phyloP scores from a whole-genome alignment of 1,140 invertebrate genomes.

The Manduca sexta region DNA sequence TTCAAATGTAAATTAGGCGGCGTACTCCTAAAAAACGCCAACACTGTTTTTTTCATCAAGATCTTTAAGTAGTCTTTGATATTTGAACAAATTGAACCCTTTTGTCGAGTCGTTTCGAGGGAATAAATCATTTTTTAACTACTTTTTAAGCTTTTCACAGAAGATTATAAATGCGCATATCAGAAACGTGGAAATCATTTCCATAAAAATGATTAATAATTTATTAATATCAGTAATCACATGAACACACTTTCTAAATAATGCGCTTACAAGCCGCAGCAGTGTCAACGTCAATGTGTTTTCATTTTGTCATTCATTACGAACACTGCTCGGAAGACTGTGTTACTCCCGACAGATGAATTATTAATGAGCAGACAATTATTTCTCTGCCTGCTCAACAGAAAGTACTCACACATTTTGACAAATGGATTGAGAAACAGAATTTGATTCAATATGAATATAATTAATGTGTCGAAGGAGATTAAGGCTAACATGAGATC shows the following conservation, averaged over 20 bases:
- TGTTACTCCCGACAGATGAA: constrained; percentile 17
- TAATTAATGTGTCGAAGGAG: neutral
- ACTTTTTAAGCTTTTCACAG: too few relatives aligned
- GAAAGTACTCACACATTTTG: constrained; percentile 14
- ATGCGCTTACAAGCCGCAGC: constrained; percentile 4
- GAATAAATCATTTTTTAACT: too few relatives aligned
- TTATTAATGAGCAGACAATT: constrained; percentile 19
- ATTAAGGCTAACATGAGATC: neutral
- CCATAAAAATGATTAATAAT: too few relatives aligned
- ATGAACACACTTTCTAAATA: neutral
- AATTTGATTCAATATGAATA: too few relatives aligned
- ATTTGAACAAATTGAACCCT: too few relatives aligned
- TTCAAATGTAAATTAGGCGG: too few relatives aligned
- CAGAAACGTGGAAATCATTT: too few relatives aligned
- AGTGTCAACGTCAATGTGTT: constrained; percentile 4
- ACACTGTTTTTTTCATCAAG: too few relatives aligned
- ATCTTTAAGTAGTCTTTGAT: too few relatives aligned
- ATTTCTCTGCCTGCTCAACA: constrained; percentile 6
- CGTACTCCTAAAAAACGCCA: too few relatives aligned
- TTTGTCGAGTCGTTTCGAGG: too few relatives aligned
- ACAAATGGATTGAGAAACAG: constrained; percentile 11
- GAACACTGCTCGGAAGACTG: constrained; percentile 10
- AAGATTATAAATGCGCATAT: too few relatives aligned
- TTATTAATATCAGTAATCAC: constrained; percentile 1
- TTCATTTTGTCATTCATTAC: constrained; percentile 6